phyloP scores from a whole-genome alignment of 2,797 vertebrate species.

The Protosalanx chinensis region DNA sequence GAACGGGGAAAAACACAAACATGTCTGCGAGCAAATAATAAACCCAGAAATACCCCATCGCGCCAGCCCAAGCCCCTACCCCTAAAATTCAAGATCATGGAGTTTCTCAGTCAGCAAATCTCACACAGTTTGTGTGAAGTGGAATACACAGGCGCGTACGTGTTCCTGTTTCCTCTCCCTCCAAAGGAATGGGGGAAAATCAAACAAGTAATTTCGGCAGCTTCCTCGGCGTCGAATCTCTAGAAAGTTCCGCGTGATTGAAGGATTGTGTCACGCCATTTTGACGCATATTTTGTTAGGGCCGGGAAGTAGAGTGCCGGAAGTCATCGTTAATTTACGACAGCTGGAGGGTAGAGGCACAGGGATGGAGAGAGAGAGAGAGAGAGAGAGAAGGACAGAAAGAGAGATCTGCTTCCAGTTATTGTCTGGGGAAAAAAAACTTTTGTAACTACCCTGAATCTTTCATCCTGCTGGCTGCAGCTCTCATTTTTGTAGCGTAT shows the following conservation, averaged over 20 bases:
- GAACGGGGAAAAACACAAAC: conserved; percentile 7
- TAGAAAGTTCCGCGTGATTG: conserved; percentile 51
- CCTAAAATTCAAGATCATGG: conserved; percentile 9
- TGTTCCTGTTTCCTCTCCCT: conserved; percentile 14
- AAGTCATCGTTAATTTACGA: conserved; percentile 58
- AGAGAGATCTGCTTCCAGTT: conserved; percentile 15
- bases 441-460: background rate
- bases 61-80: conserved; percentile 39
- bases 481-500: background rate
- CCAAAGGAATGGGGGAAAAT: conserved; percentile 29
- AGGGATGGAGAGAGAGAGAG: conserved; percentile 3
- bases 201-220: conserved; percentile 14
- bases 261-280: conserved; percentile 58
- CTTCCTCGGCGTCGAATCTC: conserved; percentile 40
- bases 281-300: conserved; percentile 46
- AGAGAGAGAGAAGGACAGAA: background rate
- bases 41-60: conserved; percentile 1
- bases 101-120: background rate
- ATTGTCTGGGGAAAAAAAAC: background rate
- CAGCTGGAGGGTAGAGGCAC: conserved; percentile 26
- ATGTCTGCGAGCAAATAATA: conserved; percentile 5
- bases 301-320: conserved; percentile 34
- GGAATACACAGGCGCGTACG: conserved; percentile 5
- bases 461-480: conserved; percentile 4
- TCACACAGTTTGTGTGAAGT: background rate